These are phyloP conservation scores for Gymnoscelis rufifasciata DNA, from an alignment of 2,888 invertebrate species.

Conservation along the genomic window DNA sequence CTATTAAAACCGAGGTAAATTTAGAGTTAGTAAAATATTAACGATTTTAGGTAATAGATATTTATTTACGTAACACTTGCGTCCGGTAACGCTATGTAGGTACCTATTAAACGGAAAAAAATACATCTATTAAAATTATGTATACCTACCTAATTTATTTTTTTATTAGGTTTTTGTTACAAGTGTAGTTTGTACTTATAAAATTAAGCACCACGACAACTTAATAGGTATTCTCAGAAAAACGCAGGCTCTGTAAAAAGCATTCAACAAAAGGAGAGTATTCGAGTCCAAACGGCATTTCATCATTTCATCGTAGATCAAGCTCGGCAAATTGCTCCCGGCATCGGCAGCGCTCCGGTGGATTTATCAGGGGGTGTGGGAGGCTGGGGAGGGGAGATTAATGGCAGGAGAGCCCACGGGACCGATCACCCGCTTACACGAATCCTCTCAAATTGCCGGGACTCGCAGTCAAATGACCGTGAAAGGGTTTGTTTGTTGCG, in stretches of 20 bases:
- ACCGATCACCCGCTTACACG: constrained; percentile 61
- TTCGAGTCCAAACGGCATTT: constrained; percentile 26
- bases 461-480: constrained; percentile 42
- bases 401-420: constrained; percentile 56
- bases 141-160: too few species aligned
- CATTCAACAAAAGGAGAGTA: constrained; percentile 8
- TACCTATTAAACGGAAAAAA: too few species aligned
- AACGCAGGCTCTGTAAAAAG: too few species aligned
- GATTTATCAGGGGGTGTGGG: constrained; percentile 19
- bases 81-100: too few species aligned
- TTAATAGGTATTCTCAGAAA: too few species aligned
- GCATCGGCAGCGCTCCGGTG: constrained; percentile 28
- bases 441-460: constrained; percentile 61
- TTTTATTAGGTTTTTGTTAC: too few species aligned
- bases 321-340: constrained; percentile 44
- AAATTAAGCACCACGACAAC: too few species aligned
- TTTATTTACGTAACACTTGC: too few species aligned
- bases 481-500: constrained; percentile 41
- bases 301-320: constrained; percentile 43
- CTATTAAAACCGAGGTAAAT: constrained; percentile 9
- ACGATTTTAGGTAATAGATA: constrained; percentile 5
- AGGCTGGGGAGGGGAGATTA: constrained; percentile 47
- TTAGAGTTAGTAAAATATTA: constrained; percentile 12
- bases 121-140: too few species aligned
- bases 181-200: too few species aligned